Conservation (phyloP, 2,797 vertebrate genomes). For the Neolamprologus multifasciatus region DNA sequence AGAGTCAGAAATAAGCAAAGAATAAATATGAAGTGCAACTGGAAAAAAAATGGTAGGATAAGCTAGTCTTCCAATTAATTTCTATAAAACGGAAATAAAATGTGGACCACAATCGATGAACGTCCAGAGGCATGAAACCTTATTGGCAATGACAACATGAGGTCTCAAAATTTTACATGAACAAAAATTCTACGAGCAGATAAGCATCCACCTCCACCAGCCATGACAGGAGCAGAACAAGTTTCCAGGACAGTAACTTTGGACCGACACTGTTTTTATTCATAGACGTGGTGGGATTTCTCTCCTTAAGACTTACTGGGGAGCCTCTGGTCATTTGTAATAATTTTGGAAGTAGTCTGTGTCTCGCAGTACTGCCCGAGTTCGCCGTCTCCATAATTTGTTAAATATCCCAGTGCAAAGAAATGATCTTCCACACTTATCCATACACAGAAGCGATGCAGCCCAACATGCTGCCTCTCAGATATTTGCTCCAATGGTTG, state of each 20-base stretch:
- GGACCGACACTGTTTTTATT: background rate
- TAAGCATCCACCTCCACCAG: background rate
- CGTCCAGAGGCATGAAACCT: background rate
- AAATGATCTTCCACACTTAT: background rate
- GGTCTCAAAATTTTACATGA: background rate
- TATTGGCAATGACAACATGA: background rate
- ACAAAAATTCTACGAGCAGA: background rate
- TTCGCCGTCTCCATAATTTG: background rate
- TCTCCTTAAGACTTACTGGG: background rate
- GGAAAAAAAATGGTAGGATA: background rate
- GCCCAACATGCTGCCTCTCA: background rate
- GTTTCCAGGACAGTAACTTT: background rate
- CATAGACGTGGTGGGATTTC: background rate
- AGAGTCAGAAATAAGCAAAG: background rate
- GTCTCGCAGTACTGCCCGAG: background rate
- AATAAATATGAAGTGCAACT: background rate
- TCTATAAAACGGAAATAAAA: background rate
- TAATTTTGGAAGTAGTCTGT: background rate
- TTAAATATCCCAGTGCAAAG: background rate
- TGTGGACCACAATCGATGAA: background rate
- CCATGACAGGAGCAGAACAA: background rate
- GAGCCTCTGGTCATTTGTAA: background rate
- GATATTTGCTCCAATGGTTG: background rate
- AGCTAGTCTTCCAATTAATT: background rate
- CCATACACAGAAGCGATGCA: background rate